Conservation (phyloP, 2,797 vertebrate species). For the Gorsachius magnificus region DNA sequence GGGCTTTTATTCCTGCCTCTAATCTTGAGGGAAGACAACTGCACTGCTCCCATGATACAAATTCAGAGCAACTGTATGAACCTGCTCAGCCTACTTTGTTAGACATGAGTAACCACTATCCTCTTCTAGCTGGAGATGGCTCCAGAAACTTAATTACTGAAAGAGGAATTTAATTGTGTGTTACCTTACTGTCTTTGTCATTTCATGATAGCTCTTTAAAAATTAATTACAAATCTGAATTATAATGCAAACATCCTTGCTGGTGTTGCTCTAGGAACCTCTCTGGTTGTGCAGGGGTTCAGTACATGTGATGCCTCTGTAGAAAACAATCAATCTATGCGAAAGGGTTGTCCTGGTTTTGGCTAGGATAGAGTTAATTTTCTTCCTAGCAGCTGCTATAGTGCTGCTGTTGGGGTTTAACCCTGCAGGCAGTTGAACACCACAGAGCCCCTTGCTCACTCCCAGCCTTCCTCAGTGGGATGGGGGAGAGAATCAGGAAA, state of each 20-base stretch:
- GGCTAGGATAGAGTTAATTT: too few species aligned
- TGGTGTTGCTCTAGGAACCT: background rate
- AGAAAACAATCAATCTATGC: background rate
- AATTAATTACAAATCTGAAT: background rate
- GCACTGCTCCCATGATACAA: background rate
- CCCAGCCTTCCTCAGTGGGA: too few species aligned
- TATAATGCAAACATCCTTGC: background rate
- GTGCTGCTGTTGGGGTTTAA: too few species aligned
- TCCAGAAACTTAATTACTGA: background rate
- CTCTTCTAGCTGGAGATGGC: background rate
- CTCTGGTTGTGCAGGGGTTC: background rate
- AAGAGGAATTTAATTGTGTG: background rate
- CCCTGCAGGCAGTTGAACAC: too few species aligned
- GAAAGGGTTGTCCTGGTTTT: background rate
- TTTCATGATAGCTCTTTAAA: background rate
- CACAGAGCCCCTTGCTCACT: too few species aligned
- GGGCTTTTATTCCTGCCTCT: background rate
- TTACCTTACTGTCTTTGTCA: background rate
- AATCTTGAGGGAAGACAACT: background rate
- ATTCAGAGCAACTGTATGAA: background rate
- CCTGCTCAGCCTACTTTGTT: background rate
- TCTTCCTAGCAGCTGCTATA: too few species aligned
- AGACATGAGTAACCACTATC: background rate
- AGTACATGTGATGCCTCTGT: background rate
- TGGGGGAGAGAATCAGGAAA: too few species aligned